Base-by-base conservation (phyloP, 2,888 invertebrate species). In the Zhuqinia jingwanae region DNA sequence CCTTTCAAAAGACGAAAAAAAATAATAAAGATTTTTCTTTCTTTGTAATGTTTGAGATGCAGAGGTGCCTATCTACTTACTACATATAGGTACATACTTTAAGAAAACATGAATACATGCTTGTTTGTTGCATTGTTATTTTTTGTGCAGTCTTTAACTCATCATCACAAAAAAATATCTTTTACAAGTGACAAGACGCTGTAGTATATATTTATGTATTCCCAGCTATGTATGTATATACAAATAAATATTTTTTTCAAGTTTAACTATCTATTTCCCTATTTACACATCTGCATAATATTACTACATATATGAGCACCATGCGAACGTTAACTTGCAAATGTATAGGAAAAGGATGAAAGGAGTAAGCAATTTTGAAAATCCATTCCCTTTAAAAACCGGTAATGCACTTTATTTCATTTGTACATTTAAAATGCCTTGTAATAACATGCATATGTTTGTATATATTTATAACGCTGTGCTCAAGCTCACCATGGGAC, bases 311-410 rank as follows among this genome's bases (percentile, higher is more conserved):
- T 8, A 36, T 36, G 36, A 36, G 36, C 3, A 36, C 8, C 36
- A 36, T 36, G 8, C 36, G 8, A 36, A 3, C 36, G 36, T 36
- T 36, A 36, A 36, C 3, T 36, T 36, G 36, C 8, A 22, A 58
- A 58, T 42, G 73, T 17, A 63, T 36, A 6, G 27, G 75, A 60
- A 53, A 56, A 76, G 45, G 20, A 36, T 27, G 56, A 42, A 22
- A n/a, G n/a, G n/a, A n/a, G n/a, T n/a, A n/a, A n/a, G n/a, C n/a
- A n/a, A n/a, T n/a, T n/a, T 63, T 30, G 36, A 30, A 63, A 58
- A 76, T 76, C 83, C 8, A 36, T 85, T 80, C 80, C 85, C 58
- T 76, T 80, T 30, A 68, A 77, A 85, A 86, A 82, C 87, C 82
- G 82, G 87, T 82, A 87, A 87, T 45, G 60, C 58, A 78, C 36